These are phyloP conservation scores for Drosophila recens DNA, from an alignment of 2,888 invertebrate genomes.

Conservation along the genomic window DNA sequence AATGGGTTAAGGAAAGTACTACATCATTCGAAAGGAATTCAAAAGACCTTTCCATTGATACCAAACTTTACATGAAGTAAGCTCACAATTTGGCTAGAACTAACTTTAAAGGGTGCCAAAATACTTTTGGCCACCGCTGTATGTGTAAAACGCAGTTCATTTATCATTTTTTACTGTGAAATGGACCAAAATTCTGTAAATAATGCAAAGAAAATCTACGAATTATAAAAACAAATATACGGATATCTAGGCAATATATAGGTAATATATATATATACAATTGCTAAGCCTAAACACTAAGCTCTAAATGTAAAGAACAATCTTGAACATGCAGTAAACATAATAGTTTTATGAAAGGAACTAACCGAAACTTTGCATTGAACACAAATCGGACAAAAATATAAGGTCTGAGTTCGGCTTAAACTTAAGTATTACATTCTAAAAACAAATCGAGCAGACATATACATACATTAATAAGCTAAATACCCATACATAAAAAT, in stretches of 20 bases:
- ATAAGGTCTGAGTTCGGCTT: slow-evolving; percentile 30
- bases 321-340: slow-evolving; percentile 42
- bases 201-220: slow-evolving; percentile 2
- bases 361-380: slow-evolving; percentile 36
- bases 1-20: too few species aligned
- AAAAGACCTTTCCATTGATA: too few species aligned
- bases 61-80: too few species aligned
- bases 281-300: slow-evolving; percentile 46
- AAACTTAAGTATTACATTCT: slow-evolving; percentile 41
- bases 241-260: slow-evolving; percentile 7
- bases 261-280: slow-evolving; percentile 42
- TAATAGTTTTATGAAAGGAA: slow-evolving; percentile 36
- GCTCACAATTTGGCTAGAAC: too few species aligned
- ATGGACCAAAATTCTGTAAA: background rate
- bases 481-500: slow-evolving; percentile 38
- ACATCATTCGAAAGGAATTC: too few species aligned
- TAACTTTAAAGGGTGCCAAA: too few species aligned
- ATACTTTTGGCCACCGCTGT: too few species aligned
- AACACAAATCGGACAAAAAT: slow-evolving; percentile 57
- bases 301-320: slow-evolving; percentile 30
- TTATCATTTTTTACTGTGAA: background rate
- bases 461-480: slow-evolving; percentile 20
- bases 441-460: slow-evolving; percentile 43
- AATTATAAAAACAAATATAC: slow-evolving; percentile 31
- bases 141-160: background rate